Conservation (phyloP, 2,888 invertebrate genomes). For the Cancer borealis region DNA sequence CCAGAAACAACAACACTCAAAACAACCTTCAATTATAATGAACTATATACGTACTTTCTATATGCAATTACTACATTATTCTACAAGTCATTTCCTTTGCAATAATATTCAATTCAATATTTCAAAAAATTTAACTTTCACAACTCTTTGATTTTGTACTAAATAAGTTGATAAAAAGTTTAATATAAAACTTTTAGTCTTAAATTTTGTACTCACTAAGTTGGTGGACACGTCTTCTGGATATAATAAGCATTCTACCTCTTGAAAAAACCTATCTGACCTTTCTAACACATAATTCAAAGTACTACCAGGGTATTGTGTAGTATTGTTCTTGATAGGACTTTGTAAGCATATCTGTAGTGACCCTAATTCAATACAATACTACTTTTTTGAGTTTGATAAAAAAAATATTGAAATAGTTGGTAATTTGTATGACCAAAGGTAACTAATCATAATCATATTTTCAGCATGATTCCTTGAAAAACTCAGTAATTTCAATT, state of each 20-base stretch:
- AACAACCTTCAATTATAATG: background rate
- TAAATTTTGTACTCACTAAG: background rate
- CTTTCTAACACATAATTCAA: background rate
- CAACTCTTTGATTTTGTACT: background rate
- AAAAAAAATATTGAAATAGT: too few relatives aligned
- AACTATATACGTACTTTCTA: background rate
- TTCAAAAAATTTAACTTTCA: background rate
- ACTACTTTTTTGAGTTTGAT: too few relatives aligned
- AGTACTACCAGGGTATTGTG: background rate
- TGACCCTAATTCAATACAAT: background rate
- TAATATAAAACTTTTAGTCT: background rate
- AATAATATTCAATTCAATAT: background rate
- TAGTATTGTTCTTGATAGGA: background rate
- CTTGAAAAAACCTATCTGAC: background rate
- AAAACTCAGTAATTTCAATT: too few relatives aligned
- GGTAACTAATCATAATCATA: background rate
- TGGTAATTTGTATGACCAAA: too few relatives aligned
- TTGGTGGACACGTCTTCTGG: background rate
- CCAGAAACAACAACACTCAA: background rate
- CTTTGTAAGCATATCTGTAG: background rate
- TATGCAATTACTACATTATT: background rate
- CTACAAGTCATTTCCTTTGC: background rate
- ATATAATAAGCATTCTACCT: background rate
- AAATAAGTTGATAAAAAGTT: background rate
- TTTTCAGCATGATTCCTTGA: too few relatives aligned